Percentiles rank a stretch among this genome's conserved stretches.
Evolutionary conservation across 2,888 invertebrate genomes (phyloP).

Genomic region (Tenthredo distinguenda): DNA sequence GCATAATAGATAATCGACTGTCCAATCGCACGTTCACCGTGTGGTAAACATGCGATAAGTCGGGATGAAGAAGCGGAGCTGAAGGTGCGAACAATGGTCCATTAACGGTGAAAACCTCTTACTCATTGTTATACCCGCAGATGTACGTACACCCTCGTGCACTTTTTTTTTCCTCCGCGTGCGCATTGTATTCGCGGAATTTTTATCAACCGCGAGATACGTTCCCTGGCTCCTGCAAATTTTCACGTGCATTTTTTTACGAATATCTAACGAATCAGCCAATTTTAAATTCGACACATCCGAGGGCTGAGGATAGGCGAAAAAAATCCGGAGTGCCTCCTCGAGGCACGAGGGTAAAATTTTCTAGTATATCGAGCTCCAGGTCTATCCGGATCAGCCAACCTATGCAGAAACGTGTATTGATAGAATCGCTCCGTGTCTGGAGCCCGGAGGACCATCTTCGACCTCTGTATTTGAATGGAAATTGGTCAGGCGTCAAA

Average conservation of each 20-base stretch:
- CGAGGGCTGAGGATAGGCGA: background rate
- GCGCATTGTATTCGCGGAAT: background rate
- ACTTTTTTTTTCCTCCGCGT: background rate
- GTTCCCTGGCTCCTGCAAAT: background rate
- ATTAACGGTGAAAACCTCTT: background rate
- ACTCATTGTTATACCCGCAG: conserved; percentile 1
- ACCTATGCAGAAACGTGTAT: background rate
- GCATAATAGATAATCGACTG: conserved; percentile 7
- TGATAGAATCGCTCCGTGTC: background rate
- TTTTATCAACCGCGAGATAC: background rate
- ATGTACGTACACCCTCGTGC: background rate
- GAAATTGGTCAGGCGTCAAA: conserved; percentile 14
- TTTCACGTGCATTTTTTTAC: background rate
- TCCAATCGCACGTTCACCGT: background rate
- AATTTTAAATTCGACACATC: background rate
- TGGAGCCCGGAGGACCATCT: conserved; percentile 9
- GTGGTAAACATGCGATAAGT: background rate
- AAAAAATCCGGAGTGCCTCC: background rate
- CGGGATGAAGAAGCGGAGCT: background rate
- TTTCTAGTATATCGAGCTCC: background rate
- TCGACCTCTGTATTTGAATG: conserved; percentile 10
- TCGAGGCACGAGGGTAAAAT: background rate
- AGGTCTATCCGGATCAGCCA: background rate
- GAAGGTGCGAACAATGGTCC: conserved; percentile 18
- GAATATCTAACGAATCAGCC: background rate